Evolutionary conservation across 2,888 invertebrate genomes (phyloP).

Genomic region (Cephus sareptanus): DNA sequence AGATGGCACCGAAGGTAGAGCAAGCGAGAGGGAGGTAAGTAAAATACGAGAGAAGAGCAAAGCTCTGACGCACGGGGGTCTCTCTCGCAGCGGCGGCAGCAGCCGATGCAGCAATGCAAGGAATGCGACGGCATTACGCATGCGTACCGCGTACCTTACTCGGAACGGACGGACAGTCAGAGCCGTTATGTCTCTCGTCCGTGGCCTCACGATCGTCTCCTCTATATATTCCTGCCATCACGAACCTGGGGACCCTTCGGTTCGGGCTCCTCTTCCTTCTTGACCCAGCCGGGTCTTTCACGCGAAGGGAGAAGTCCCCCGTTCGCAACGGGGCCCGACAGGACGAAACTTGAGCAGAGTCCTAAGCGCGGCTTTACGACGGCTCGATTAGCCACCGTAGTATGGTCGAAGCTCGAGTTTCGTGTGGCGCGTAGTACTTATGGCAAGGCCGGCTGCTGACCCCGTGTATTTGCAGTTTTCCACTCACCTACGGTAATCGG

Average conservation of each 20-base stretch:
- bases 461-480: constrained; percentile 22
- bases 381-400: neutral
- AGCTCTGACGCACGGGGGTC: constrained; percentile 16
- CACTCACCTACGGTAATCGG: neutral
- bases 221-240: neutral
- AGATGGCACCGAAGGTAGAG: constrained; percentile 19
- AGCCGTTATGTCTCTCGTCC: constrained; percentile 60
- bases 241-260: neutral
- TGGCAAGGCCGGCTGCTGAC: constrained; percentile 46
- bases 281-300: neutral
- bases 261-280: neutral
- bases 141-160: constrained; percentile 71
- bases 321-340: neutral
- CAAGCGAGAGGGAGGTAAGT: constrained; percentile 23
- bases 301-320: neutral
- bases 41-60: constrained; percentile 25
- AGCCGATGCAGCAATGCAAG: constrained; percentile 55
- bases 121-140: constrained; percentile 74
- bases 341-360: neutral
- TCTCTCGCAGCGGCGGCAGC: constrained; percentile 16
- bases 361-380: neutral
- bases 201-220: constrained; percentile 50
- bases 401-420: constrained; percentile 8
- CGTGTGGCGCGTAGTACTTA: neutral
- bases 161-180: constrained; percentile 68